Evolutionary conservation across 2,888 invertebrate species (phyloP).

Genomic region (Epinotia brunnichana): DNA sequence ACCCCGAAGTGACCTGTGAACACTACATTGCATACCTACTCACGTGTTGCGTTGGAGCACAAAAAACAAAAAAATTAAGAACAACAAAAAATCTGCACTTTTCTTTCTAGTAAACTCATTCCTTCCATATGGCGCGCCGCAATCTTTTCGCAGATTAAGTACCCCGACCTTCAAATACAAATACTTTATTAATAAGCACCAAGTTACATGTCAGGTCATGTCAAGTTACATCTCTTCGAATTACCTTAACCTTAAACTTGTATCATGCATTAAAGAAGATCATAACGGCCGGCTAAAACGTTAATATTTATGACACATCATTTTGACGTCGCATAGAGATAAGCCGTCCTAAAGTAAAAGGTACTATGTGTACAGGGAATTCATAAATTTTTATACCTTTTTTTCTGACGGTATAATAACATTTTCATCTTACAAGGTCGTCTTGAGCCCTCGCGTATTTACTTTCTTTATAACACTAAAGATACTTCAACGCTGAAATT

Average conservation of each 20-base stretch:
- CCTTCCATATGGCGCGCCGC: neutral
- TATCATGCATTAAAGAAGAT: constrained; percentile 20
- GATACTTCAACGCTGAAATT: constrained; percentile 22
- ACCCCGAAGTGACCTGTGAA: no score
- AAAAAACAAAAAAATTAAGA: no score
- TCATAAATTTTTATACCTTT: constrained; percentile 3
- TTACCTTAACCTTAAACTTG: constrained; percentile 1
- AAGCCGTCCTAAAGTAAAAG: neutral
- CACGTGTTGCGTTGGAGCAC: no score
- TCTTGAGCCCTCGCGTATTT: constrained; percentile 10
- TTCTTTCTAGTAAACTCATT: neutral
- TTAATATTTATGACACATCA: constrained; percentile 41
- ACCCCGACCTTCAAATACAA: no score
- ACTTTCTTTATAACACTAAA: constrained; percentile 16
- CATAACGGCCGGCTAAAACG: constrained; percentile 23
- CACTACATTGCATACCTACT: no score
- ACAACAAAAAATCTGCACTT: neutral
- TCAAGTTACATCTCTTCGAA: no score
- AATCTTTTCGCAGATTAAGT: neutral
- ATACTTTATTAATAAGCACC: no score
- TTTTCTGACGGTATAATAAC: neutral
- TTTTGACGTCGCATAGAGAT: constrained; percentile 10
- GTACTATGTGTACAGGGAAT: neutral
- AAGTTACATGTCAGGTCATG: no score
- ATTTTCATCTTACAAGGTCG: constrained; percentile 16